Base-by-base conservation (phyloP, 2,888 invertebrate species). In the Opisthograptis luteolata region DNA sequence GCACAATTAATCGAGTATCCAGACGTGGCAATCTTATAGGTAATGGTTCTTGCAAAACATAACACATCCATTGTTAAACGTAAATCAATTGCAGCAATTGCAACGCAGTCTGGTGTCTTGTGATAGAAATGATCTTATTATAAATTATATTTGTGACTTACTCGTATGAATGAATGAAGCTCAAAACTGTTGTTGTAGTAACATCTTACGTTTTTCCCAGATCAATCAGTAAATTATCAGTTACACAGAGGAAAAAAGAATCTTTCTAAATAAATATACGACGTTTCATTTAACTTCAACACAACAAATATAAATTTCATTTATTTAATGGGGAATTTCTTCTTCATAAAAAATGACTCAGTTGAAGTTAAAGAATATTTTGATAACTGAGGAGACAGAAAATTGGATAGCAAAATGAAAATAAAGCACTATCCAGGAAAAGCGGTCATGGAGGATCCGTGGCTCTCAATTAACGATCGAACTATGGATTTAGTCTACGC, bases 371-470 rank as follows among this genome's bases (percentile, higher is more conserved):
- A 9, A 30, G 3, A 20, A 17, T 25, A n/a, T 14, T 35, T 2
- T 31, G 25, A 10, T 10, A 39, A 49, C 32, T 22, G 20, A 30
- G 5, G 44, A 19, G 1, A 36, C 6, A 13, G 31, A 46, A 35
- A 60, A 55, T 66, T 56, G 40, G 19, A 53, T 59, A 49, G 58
- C 82, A 87, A 71, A 79, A 96, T 96, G 96, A 96, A 95, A 92
- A 95, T 96, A 61, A 94, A 95, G 79, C 94, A 95, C 70, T 95
- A 96, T 81, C 96, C 96, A 30, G 96, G 96, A 60, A 95, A 95
- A 85, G 96, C 94, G 60, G 95, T 96, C 73, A 92, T 95, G 92
- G 96, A 95, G 79, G 94, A 94, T 81, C 92, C 92, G 61, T 93
- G 94, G 76, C 93, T 94, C 71, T 93, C 93, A 60, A 92, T 93